These are phyloP conservation scores for Cremastinae sp. DNA, from an alignment of 2,888 invertebrate species.

Conservation along the genomic window DNA sequence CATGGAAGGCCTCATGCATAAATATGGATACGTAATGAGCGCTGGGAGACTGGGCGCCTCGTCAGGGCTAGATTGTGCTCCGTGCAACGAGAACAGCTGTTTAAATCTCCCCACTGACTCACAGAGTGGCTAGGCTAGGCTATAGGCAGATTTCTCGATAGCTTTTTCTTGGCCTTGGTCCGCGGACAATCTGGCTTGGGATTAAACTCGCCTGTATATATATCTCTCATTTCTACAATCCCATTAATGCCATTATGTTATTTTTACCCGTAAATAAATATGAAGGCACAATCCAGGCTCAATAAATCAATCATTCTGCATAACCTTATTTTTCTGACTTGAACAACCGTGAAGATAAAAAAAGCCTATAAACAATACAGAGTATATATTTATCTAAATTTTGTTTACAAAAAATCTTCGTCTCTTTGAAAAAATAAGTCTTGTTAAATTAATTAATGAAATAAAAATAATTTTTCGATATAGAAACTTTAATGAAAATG, in stretches of 20 bases:
- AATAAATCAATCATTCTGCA: too few species aligned
- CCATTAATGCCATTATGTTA: conserved; percentile 25
- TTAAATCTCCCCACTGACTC: conserved; percentile 42
- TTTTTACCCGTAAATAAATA: not conserved
- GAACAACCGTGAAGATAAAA: too few species aligned
- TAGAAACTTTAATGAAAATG: too few species aligned
- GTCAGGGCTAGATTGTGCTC: conserved; percentile 38
- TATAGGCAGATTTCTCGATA: conserved; percentile 10
- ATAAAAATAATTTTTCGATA: too few species aligned
- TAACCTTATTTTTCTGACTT: too few species aligned
- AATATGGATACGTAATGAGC: not conserved
- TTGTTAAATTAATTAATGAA: too few species aligned
- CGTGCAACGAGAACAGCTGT: conserved; percentile 48
- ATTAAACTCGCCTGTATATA: conserved; percentile 32
- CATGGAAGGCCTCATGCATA: too few species aligned
- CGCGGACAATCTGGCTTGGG: conserved; percentile 17
- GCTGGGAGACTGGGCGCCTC: conserved; percentile 21
- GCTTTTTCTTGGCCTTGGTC: conserved; percentile 43
- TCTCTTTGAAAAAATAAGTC: too few species aligned
- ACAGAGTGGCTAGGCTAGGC: conserved; percentile 14
- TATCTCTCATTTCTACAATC: conserved; percentile 34
- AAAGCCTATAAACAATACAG: too few species aligned
- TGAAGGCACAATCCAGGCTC: too few species aligned
- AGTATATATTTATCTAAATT: too few species aligned
- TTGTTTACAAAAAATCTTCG: too few species aligned